Evolutionary conservation across 2,888 invertebrate species (phyloP), one percentile per base, ranked within the genome.

Genomic region (Hirtodrosophila trivittata): DNA sequence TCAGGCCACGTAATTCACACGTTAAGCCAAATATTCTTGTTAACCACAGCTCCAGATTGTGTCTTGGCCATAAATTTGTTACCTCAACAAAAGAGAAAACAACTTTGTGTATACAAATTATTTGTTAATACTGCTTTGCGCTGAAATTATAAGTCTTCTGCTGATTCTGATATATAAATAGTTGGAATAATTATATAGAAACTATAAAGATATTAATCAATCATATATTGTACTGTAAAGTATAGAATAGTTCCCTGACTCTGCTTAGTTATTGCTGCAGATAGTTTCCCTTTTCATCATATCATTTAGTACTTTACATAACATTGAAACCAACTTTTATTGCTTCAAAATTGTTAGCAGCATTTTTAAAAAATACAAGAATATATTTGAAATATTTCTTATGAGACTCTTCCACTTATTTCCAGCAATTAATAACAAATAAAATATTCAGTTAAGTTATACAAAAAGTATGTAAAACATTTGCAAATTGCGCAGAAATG

Each of bases 1-100:
- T 55, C 62, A 45, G 66, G 84, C 86, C 78, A 86, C 86, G 86
- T 86, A 84, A 87, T 87, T 87, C 86, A 83, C 87, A 87, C 83
- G 87, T 87, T 83, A 76, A 65, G 71, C 69, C 66, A 62, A 83
- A 78, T 80, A 67, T 65, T 78, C 68, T 75, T 67, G 77, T 77
- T 80, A 70, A 28, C 50, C 60, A 16, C 57, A 59, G 51, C 55
- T 12, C 41, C 52, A 47, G 33, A 32, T 49, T 45, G 43, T 50
- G 46, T 37, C 55, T 35, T 26, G 14, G 41, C 45, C 28, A 51
- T 54, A 52, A 51, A 41, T 38, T 42, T 55, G 50, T 65, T 49
- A 43, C 21, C 47, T 57, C 50, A 65, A 25, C 50, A 25, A 32
- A 63, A 28, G 1, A 30, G 13, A 21, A 26, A 18, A 3, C 9